phyloP scores from a whole-genome alignment of 2,888 invertebrate species.

The Pteria penguin region DNA sequence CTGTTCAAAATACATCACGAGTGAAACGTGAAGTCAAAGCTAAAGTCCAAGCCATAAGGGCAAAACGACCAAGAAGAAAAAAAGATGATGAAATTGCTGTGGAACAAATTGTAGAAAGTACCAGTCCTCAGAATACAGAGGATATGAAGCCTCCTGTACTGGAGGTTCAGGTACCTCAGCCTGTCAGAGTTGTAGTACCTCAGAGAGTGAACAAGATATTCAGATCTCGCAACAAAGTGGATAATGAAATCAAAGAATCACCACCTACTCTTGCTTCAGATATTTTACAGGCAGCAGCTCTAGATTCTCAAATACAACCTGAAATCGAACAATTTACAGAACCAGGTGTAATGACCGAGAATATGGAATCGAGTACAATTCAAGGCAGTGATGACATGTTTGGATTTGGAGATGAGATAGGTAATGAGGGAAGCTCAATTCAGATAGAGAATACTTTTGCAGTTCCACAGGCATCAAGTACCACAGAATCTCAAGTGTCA shows the following conservation, averaged over 20 bases:
- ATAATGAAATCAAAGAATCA: neutral
- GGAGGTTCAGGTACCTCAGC: constrained; percentile 15
- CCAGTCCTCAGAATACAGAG: constrained; percentile 20
- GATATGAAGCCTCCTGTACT: neutral
- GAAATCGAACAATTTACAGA: constrained; percentile 7
- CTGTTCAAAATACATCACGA: constrained; percentile 36
- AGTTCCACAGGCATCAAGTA: constrained; percentile 1
- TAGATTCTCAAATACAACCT: neutral
- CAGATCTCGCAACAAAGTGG: constrained; percentile 54
- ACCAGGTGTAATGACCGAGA: constrained; percentile 11
- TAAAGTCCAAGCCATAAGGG: neutral
- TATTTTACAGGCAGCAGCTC: neutral
- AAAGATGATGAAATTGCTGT: neutral
- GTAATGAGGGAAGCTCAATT: neutral
- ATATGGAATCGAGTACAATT: neutral
- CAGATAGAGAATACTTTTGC: neutral
- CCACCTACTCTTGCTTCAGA: neutral
- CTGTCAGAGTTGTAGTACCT: constrained; percentile 29
- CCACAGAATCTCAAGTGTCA: neutral
- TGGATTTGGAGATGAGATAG: constrained; percentile 24
- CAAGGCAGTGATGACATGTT: neutral
- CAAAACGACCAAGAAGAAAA: constrained; percentile 3
- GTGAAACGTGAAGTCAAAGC: constrained; percentile 15
- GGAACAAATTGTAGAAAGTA: neutral
- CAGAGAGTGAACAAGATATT: constrained; percentile 46